These are phyloP conservation scores for Ganaspis sp. DNA, from an alignment of 1,140 invertebrate genomes.

Conservation along the genomic window DNA sequence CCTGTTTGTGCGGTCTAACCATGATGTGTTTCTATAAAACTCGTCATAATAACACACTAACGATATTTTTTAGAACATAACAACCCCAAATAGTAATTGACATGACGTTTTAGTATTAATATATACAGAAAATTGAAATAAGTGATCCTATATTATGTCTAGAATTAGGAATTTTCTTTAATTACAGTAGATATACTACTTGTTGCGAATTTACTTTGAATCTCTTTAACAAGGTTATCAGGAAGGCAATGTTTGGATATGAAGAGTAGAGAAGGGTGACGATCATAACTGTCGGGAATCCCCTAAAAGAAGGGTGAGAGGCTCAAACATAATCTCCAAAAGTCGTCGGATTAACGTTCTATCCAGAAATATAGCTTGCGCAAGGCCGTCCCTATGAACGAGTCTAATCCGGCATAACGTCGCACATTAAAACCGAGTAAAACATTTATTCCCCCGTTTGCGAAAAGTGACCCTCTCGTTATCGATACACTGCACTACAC, in stretches of 20 bases:
- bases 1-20: no score
- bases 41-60: no score
- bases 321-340: conserved; percentile 52
- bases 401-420: conserved; percentile 54
- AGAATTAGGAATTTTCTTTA: background rate
- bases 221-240: conserved; percentile 22
- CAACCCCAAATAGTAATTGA: no score
- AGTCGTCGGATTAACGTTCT: conserved; percentile 58
- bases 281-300: conserved; percentile 46
- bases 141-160: no score
- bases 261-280: conserved; percentile 14
- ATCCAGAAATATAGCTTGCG: conserved; percentile 50
- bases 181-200: background rate
- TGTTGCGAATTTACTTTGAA: background rate
- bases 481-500: conserved; percentile 32
- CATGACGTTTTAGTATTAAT: no score
- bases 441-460: conserved; percentile 55
- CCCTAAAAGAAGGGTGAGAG: conserved; percentile 38
- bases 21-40: no score
- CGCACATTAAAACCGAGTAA: conserved; percentile 49
- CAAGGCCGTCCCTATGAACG: conserved; percentile 45
- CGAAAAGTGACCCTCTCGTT: conserved; percentile 32
- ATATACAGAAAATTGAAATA: no score
- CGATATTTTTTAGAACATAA: no score
- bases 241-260: conserved; percentile 36